A percentile compares a stretch with the other conserved stretches of the same genome.
phyloP scores from a whole-genome alignment of 2,797 vertebrate genomes.

The Myripristis murdjan region DNA sequence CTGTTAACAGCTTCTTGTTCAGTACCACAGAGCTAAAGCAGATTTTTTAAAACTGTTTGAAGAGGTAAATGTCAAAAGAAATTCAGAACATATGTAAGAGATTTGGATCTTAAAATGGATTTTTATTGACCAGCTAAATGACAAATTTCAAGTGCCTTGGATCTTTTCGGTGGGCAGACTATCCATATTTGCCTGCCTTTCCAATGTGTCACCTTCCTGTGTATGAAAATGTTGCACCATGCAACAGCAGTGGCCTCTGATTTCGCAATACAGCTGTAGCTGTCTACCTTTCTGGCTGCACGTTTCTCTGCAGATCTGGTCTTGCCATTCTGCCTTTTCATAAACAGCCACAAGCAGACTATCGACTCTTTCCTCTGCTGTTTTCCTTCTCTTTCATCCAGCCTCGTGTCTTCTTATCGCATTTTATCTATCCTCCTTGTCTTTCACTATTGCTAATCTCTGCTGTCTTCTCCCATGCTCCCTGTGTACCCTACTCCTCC shows the following conservation, averaged over 20 bases:
- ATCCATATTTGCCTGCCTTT: background rate
- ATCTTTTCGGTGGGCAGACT: no score
- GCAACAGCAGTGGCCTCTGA: background rate
- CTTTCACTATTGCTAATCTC: no score
- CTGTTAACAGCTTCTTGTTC: no score
- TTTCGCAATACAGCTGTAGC: background rate
- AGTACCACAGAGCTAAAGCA: no score
- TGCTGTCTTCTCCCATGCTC: background rate
- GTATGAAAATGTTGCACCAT: background rate
- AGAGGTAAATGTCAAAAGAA: background rate
- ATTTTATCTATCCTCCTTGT: background rate
- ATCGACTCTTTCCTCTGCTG: background rate
- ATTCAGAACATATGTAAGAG: background rate
- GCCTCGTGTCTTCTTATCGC: background rate
- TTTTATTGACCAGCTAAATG: no score
- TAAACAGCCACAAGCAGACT: background rate
- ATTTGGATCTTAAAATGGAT: background rate
- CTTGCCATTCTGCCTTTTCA: background rate
- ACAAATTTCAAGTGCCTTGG: no score
- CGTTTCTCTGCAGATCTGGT: slow-evolving; percentile 8
- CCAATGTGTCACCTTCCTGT: background rate
- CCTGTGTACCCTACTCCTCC: background rate
- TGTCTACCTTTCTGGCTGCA: slow-evolving; percentile 20
- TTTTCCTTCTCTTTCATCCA: background rate
- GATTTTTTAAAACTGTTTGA: no score